A percentile compares a stretch with the other conserved stretches of the same genome.
phyloP scores from a whole-genome alignment of 2,888 invertebrate genomes.

The Phortica magna region DNA sequence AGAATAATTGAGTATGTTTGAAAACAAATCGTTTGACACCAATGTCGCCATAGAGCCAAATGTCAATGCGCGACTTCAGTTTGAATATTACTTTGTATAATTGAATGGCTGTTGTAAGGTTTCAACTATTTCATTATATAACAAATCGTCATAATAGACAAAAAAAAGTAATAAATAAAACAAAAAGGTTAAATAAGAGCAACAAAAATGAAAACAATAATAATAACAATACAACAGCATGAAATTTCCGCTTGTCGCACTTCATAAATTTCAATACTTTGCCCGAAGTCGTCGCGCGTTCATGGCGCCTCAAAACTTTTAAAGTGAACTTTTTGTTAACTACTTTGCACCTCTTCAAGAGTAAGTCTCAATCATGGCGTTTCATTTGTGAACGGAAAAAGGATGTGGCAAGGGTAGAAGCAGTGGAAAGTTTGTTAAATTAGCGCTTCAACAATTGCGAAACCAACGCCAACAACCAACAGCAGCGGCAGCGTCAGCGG shows the following conservation, averaged over 20 bases:
- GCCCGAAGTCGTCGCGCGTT: background rate
- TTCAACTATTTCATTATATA: no score
- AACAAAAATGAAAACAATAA: background rate
- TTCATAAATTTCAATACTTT: slow-evolving; percentile 58
- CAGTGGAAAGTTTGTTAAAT: slow-evolving; percentile 27
- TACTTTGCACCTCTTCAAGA: slow-evolving; percentile 53
- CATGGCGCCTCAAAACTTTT: slow-evolving; percentile 49
- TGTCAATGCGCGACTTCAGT: no score
- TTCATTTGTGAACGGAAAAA: background rate
- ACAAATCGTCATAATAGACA: background rate
- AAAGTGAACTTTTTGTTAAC: background rate
- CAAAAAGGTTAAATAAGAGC: background rate
- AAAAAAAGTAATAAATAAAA: background rate
- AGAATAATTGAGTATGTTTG: no score
- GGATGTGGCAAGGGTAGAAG: background rate
- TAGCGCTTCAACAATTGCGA: background rate
- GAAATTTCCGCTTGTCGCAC: slow-evolving; percentile 55
- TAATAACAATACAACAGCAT: background rate
- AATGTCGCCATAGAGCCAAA: no score
- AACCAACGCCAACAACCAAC: slow-evolving; percentile 8
- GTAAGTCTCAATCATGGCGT: background rate
- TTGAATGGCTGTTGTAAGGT: no score
- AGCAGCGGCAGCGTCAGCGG: no score
- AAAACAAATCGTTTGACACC: no score
- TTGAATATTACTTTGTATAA: no score